phyloP scores from a whole-genome alignment of 2,113 vertebrate genomes.

The Sporophila hypoxantha region DNA sequence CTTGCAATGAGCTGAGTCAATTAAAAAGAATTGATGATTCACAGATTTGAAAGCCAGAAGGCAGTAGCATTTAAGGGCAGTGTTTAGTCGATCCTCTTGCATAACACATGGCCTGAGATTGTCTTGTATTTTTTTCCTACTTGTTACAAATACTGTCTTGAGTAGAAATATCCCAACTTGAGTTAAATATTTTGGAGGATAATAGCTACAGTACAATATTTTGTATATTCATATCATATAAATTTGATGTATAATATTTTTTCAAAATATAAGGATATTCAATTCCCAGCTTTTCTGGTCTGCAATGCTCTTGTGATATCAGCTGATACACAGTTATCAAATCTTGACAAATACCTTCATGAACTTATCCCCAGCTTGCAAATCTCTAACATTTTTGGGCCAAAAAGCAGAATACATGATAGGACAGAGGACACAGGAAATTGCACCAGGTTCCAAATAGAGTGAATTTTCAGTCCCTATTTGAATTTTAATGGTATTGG shows the following conservation, averaged over 20 bases:
- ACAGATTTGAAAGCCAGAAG: background rate
- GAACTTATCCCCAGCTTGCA: background rate
- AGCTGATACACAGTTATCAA: background rate
- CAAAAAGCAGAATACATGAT: background rate
- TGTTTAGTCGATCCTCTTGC: background rate
- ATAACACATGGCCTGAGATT: background rate
- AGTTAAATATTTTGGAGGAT: background rate
- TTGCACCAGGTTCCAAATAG: background rate
- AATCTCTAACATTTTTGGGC: background rate
- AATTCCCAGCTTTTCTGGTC: background rate
- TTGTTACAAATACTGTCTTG: background rate
- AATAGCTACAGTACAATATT: background rate
- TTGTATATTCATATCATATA: background rate
- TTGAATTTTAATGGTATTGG: background rate
- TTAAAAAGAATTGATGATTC: background rate
- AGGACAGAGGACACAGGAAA: background rate
- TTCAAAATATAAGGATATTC: background rate
- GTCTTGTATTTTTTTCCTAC: rapidly evolving
- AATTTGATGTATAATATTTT: background rate
- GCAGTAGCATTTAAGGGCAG: background rate
- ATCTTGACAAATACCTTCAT: background rate
- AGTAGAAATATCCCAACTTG: background rate
- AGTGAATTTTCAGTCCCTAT: background rate
- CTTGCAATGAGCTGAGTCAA: background rate
- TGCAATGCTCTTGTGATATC: background rate